A percentile compares a stretch with the other conserved stretches of the same genome.
phyloP scores from a whole-genome alignment of 2,113 vertebrate genomes.

The Grantiella picta region DNA sequence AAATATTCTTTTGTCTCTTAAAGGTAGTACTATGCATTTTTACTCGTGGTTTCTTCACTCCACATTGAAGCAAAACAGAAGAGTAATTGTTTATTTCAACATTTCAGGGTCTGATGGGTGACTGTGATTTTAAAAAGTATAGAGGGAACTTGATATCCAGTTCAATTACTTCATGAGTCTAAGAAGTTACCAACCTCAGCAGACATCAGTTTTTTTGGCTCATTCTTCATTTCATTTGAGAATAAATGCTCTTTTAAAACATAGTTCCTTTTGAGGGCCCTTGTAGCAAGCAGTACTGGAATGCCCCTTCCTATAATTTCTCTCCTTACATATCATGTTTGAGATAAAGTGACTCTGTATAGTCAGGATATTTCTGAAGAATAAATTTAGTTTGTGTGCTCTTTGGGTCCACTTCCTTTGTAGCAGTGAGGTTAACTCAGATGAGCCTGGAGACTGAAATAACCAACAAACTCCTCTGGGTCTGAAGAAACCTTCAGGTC shows the following conservation, averaged over 20 bases:
- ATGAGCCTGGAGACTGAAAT: too few species aligned
- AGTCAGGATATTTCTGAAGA: neutral
- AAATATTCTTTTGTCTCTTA: neutral
- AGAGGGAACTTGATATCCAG: neutral
- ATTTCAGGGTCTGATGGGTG: neutral
- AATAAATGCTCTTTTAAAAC: neutral
- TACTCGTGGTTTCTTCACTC: neutral
- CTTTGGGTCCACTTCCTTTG: neutral
- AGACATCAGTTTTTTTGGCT: neutral
- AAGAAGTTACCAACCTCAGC: neutral
- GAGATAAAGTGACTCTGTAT: neutral
- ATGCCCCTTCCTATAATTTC: neutral
- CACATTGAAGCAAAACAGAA: neutral
- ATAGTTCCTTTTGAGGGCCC: neutral
- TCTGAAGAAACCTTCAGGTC: too few species aligned
- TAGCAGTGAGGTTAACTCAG: too few species aligned
- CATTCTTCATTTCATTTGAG: neutral
- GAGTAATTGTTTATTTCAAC: neutral
- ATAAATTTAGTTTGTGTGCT: neutral
- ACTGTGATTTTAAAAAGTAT: neutral
- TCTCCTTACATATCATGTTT: neutral
- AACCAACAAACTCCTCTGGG: too few species aligned
- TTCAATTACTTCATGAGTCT: neutral
- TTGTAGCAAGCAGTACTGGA: neutral
- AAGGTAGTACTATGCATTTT: neutral